Percentiles rank a stretch among this genome's conserved stretches.
These are phyloP conservation scores for Lepilemur ruficaudatus DNA, from an alignment of 2,797 vertebrate genomes.

Conservation along the genomic window DNA sequence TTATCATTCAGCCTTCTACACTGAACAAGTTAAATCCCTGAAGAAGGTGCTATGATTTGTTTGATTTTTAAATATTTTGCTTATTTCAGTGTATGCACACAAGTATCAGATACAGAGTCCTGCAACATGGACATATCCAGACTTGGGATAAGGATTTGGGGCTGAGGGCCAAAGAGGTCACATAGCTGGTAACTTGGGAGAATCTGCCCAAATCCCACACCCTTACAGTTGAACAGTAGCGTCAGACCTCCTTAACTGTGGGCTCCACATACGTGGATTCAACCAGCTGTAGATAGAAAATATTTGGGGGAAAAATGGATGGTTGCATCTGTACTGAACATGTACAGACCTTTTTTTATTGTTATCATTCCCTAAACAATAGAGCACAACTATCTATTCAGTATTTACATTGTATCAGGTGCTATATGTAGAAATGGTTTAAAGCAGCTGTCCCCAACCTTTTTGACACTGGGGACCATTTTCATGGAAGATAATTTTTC, in stretches of 20 bases:
- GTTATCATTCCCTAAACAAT: not conserved
- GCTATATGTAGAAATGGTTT: not conserved
- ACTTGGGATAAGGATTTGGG: not conserved
- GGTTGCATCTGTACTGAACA: not conserved
- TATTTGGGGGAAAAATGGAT: not conserved
- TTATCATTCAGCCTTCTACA: not conserved
- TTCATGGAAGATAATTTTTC: not conserved
- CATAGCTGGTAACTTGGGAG: not conserved
- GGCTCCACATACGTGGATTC: not conserved
- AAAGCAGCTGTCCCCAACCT: not conserved
- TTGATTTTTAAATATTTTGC: not conserved
- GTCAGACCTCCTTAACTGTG: not conserved
- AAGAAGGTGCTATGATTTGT: not conserved
- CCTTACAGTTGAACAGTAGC: accelerated
- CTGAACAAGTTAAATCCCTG: not conserved
- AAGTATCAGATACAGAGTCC: not conserved
- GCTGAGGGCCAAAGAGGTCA: not conserved
- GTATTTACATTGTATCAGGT: not conserved
- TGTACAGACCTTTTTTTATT: not conserved
- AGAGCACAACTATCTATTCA: not conserved
- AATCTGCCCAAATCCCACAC: not conserved
- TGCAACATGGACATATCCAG: not conserved
- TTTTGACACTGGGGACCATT: not conserved
- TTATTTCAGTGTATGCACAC: not conserved
- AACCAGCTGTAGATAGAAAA: not conserved